Base-by-base conservation (phyloP, 2,888 invertebrate species). In the Eutolmus rufibarbis region DNA sequence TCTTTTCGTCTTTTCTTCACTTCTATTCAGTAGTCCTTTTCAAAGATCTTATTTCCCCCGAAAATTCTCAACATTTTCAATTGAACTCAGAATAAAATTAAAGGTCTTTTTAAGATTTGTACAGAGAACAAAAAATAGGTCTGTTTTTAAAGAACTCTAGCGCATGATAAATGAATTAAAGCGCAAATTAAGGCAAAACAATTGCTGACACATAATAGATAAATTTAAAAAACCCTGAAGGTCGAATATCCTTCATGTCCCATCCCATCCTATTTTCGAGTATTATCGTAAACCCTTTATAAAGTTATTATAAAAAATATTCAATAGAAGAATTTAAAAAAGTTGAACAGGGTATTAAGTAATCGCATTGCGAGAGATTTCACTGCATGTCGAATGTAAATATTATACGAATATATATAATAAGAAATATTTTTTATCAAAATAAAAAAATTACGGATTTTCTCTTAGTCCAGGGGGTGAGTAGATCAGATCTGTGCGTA, bases 381-480 rank as follows among this genome's bases (percentile, higher is more conserved):
- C n/a, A n/a, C 82, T 19, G 66, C 51, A 82, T 82, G 5, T 23
- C 23, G 57, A 82, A 57, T 57, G 66, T 81, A 82, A 82, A 76
- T 76, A 76, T 76, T 76, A 16, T 37, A 76, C 40, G 40, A 76
- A 40, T 76, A 82, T 79, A 79, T 79, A 79, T 79, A 82, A 82
- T 82, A 81, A 51, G 34, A 28, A 81, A 82, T 51, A 82, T 82
- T 82, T 82, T 82, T 82, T 79, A 82, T 57, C 82, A 82, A 82
- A 76, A 82, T 57, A 82, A 82, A 82, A 78, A 56, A 82, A 82
- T 82, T 82, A 82, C 82, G 82, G 57, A 82, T 82, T 82, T 82
- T 82, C 82, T 34, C 82, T 82, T 82, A 82, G 56, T 82, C 82
- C 82, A 82, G 82, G 57, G 66, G 23, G 56, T 82, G 57, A 82